These are phyloP conservation scores for Steinernema carpocapsae DNA, from an alignment of 2,888 invertebrate genomes.

Conservation along the genomic window DNA sequence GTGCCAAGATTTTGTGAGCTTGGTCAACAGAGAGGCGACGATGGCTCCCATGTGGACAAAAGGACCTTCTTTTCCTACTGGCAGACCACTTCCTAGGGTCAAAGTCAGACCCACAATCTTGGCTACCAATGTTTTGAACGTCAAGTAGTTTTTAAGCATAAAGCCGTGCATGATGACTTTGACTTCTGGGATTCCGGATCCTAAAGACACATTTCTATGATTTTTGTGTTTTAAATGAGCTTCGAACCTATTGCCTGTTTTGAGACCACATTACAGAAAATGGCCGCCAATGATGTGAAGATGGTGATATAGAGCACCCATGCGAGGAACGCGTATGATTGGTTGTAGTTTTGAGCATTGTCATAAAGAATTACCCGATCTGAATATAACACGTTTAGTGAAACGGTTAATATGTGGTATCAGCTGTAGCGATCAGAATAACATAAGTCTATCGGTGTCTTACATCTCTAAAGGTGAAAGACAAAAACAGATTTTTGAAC, in stretches of 20 bases:
- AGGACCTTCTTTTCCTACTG: conserved; percentile 88
- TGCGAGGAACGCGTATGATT: conserved; percentile 55
- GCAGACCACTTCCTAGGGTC: conserved; percentile 90
- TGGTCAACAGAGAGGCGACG: conserved; percentile 88
- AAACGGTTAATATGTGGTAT: no score
- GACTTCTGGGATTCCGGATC: conserved; percentile 98
- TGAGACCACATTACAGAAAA: conserved; percentile 94
- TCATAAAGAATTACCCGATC: conserved; percentile 50
- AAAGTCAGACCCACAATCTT: conserved; percentile 92
- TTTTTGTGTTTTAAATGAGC: neutral
- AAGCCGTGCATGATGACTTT: conserved; percentile 93
- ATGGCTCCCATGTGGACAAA: conserved; percentile 98
- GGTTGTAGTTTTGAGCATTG: conserved; percentile 43
- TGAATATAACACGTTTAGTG: conserved; percentile 34
- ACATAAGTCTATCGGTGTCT: neutral
- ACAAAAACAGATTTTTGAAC: neutral
- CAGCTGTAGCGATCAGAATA: neutral
- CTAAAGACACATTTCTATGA: no score
- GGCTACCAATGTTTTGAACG: conserved; percentile 88
- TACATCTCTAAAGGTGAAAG: no score
- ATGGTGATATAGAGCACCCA: conserved; percentile 91
- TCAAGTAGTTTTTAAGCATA: conserved; percentile 92
- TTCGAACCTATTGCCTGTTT: conserved; percentile 90
- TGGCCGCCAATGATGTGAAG: conserved; percentile 90
- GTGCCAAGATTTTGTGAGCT: conserved; percentile 80